A percentile compares a stretch with the other conserved stretches of the same genome.
Evolutionary conservation across 1,140 invertebrate genomes (phyloP).

Genomic region (Homarus americanus): DNA sequence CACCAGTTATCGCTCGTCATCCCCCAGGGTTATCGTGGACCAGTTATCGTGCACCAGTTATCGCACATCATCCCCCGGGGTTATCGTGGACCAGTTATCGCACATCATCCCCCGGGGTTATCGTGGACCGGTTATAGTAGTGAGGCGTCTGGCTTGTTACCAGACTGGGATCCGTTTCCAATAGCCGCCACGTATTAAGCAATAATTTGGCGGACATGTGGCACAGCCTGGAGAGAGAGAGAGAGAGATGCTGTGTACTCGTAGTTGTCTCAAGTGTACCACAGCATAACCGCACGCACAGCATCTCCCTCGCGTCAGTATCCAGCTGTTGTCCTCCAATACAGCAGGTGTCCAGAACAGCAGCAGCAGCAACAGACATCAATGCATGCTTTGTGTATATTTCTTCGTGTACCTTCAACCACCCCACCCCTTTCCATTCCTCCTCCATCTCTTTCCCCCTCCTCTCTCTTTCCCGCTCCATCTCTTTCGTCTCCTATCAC

Average conservation of each 20-base stretch:
- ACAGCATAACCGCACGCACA: no score
- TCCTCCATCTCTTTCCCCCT: not conserved
- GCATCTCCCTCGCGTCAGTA: not conserved
- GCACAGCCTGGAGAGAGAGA: not conserved
- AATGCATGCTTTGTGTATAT: no score
- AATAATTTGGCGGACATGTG: not conserved
- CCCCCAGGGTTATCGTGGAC: no score
- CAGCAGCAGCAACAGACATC: not conserved
- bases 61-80: not conserved
- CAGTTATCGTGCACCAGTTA: not conserved
- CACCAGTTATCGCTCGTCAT: not conserved
- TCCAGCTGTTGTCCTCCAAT: no score
- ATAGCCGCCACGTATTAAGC: not conserved
- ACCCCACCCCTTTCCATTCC: not conserved
- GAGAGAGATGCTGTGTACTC: no score
- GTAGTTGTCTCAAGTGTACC: no score
- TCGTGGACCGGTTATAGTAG: no score
- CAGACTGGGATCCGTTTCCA: not conserved
- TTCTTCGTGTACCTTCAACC: not conserved
- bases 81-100: not conserved
- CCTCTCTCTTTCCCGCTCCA: slow-evolving; percentile 26
- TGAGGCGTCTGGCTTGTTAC: not conserved
- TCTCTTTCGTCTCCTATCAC: slow-evolving; percentile 10
- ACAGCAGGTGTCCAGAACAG: not conserved
- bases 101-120: not conserved